Evolutionary conservation across 2,113 vertebrate genomes (phyloP), one percentile per base, ranked within the genome.

Genomic region (Isichthys henryi): DNA sequence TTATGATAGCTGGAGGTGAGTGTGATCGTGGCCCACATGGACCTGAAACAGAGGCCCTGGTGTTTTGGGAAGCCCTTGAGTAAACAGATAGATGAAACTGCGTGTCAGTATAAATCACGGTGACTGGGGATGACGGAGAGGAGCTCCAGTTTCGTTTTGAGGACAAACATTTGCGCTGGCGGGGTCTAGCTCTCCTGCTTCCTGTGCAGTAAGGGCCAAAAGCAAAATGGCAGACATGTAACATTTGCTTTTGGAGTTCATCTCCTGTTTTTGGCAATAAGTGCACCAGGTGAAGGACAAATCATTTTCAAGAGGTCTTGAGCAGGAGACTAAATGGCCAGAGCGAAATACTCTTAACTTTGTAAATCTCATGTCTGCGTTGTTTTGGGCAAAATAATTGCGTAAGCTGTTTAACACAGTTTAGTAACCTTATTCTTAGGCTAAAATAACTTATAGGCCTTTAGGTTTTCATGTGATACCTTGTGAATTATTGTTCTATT

Each of bases 401-500:
- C 3, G 31, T 77, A 77, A 19, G 74, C 74, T 39, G 62, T 70
- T 70, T 70, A 70, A 23, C 56, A 74, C 66, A 31, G 74, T 80
- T 80, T 80, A 58, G 19, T 70, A 52, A 27, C 77, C 8, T 90
- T 89, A 83, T 52, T 48, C 45, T 15, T 46, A 2, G 43, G 50
- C 80, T 80, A 52, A 49, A 89, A 86, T 91, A 58, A 90, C 43
- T 70, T 90, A 31, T 90, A 89, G 89, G 87, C 62, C 77, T 45
- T 50, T 86, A 80, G 43, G 66, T 85, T 74, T 82, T 87, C 52
- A 21, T 46, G 31, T 35, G 50, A 70, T 90, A 77, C 70, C 70
- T 82, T 91, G 87, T 77, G 66, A 53, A 85, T 53, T 91, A 91
- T 93, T 93, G 77, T 89, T 86, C 91, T 90, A 86, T 88, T 89